These are phyloP conservation scores for Apeira syringaria DNA, from an alignment of 2,888 invertebrate genomes.

Conservation along the genomic window DNA sequence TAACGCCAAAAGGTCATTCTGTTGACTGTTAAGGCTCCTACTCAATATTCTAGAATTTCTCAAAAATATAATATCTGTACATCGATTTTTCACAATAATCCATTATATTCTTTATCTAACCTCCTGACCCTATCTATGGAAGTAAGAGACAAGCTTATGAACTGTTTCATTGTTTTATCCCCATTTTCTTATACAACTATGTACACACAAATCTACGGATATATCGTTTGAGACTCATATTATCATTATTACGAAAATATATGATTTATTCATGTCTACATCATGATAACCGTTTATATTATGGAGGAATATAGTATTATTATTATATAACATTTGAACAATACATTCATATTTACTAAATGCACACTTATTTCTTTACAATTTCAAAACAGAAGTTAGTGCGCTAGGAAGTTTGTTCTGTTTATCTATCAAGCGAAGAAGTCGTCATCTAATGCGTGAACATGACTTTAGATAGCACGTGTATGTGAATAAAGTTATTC, in stretches of 20 bases:
- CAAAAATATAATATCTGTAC: slow-evolving; percentile 1
- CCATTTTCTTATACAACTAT: background rate
- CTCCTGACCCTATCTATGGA: slow-evolving; percentile 4
- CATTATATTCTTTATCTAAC: slow-evolving; percentile 3
- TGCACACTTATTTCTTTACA: too few relatives aligned
- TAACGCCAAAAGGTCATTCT: background rate
- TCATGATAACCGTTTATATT: slow-evolving; percentile 9
- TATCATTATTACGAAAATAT: slow-evolving; percentile 16
- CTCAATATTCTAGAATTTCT: background rate
- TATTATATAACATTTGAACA: too few relatives aligned
- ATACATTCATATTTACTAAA: too few relatives aligned
- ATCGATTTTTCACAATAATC: background rate
- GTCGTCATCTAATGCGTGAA: too few relatives aligned
- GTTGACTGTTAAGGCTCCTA: slow-evolving; percentile 6
- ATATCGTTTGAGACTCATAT: background rate
- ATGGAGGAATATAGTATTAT: too few relatives aligned
- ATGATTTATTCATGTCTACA: slow-evolving; percentile 8
- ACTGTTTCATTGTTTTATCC: background rate
- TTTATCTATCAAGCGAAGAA: too few relatives aligned
- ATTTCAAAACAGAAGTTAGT: too few relatives aligned
- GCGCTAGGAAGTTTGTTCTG: too few relatives aligned
- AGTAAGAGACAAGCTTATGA: background rate
- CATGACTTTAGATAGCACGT: too few relatives aligned
- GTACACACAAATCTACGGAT: slow-evolving; percentile 1
- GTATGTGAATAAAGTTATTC: too few relatives aligned